Percentiles rank a stretch among this genome's conserved stretches.
These are phyloP conservation scores for Paguma larvata DNA, from an alignment of 2,797 vertebrate genomes.

Conservation along the genomic window DNA sequence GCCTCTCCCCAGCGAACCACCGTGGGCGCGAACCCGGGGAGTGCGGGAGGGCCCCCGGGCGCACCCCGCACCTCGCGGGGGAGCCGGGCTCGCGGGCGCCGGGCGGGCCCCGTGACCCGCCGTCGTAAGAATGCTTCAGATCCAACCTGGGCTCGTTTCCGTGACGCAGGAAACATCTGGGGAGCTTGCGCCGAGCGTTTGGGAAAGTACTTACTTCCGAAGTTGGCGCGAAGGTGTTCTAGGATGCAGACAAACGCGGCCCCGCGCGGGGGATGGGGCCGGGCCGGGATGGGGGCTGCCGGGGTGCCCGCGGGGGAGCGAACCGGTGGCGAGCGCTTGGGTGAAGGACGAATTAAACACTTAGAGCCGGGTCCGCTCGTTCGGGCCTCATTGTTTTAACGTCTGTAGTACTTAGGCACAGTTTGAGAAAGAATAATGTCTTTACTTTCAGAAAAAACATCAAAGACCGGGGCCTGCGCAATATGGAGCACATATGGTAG, in stretches of 20 bases:
- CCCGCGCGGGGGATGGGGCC: not conserved
- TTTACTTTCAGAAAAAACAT: constrained; percentile 83
- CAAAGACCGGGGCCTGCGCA: constrained; percentile 85
- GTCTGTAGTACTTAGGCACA: constrained; percentile 62
- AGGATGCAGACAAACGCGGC: not conserved
- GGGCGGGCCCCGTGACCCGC: not conserved
- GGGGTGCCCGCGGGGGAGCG: not conserved
- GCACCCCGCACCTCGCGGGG: not conserved
- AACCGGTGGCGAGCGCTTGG: constrained; percentile 48
- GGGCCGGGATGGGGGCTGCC: not conserved
- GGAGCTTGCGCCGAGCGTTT: not conserved
- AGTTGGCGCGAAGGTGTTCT: constrained; percentile 34
- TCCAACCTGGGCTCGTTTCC: not conserved
- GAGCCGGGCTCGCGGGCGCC: not conserved
- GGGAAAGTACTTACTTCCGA: constrained; percentile 51
- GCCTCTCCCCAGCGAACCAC: not conserved
- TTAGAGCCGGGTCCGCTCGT: not conserved
- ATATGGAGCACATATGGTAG: constrained; percentile 89
- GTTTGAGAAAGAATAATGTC: constrained; percentile 80
- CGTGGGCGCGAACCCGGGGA: not conserved
- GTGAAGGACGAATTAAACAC: constrained; percentile 68
- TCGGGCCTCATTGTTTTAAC: constrained; percentile 65
- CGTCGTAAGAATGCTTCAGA: constrained; percentile 3
- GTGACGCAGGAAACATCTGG: not conserved
- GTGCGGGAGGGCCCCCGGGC: fast-evolving